Base-by-base conservation (phyloP, 1,140 invertebrate species). In the Eupristina koningsbergeri region DNA sequence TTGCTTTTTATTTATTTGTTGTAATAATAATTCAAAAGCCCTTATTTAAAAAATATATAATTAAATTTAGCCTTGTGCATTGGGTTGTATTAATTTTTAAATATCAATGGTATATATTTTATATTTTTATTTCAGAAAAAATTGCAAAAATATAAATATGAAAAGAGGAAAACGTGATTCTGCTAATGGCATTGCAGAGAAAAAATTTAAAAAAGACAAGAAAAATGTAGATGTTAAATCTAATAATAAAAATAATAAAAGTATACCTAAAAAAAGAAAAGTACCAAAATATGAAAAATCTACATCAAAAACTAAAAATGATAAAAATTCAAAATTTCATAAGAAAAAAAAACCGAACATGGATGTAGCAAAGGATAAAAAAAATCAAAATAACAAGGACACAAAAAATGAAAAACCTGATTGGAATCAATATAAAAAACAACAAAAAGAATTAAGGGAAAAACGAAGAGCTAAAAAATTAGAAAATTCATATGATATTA, bases 361-460 rank as follows among this genome's bases (percentile, higher is more conserved):
- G 41, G 41, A 45, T 45, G 41, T 45, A 45, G 41, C 41, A 45
- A 45, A 45, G 11, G 6, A 45, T 45, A 73, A 73, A 58, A 79
- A 63, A 58, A 61, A 75, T n/a, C 11, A 73, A 0, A 34, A 36
- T 41, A 26, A 39, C 22, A 15, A 26, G 64, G 63, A 83, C 1
- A 73, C 84, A 36, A 91, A 89, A 85, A 89, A 87, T 41, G 93
- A 95, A 87, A 95, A 95, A 85, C 94, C 94, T 26, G 93, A 96
- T 88, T 97, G 96, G 96, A 90, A 93, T 26, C 93, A 96, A 88
- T 93, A 95, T 87, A 96, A 96, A 88, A 94, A 96, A 86, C 93
- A 96, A 85, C 96, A 95, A 87, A 96, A 96, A 87, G 93, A 95
- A 79, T 89, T 96, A 0, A 94, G 94, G 85, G 86, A 93, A 7